These are phyloP conservation scores for Drosophila pallidifrons DNA, from an alignment of 1,140 invertebrate species.

Conservation along the genomic window DNA sequence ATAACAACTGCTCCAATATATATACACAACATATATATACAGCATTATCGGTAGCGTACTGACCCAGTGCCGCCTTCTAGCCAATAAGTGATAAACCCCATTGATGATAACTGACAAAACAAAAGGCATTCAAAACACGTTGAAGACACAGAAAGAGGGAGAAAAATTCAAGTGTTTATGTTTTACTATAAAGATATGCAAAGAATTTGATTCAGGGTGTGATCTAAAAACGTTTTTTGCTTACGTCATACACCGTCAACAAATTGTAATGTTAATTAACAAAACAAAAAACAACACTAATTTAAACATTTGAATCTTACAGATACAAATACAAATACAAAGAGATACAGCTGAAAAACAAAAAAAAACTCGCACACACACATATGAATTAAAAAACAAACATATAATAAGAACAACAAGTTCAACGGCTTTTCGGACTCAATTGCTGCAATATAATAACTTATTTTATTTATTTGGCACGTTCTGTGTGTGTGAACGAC, in stretches of 20 bases:
- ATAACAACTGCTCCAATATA: conserved; percentile 6
- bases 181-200: background rate
- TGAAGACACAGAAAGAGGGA: background rate
- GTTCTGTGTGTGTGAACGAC: conserved; percentile 61
- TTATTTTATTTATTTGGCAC: conserved; percentile 63
- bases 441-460: conserved; percentile 51
- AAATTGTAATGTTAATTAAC: conserved; percentile 1
- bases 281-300: background rate
- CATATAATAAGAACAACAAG: conserved; percentile 41
- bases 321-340: conserved; percentile 5
- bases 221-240: conserved; percentile 9
- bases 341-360: conserved; percentile 3
- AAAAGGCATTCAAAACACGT: background rate
- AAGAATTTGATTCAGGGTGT: background rate
- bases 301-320: conserved; percentile 12
- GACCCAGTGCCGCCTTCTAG: conserved; percentile 23
- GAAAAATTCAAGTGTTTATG: background rate
- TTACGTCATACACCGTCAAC: conserved; percentile 35
- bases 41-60: conserved; percentile 11
- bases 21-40: background rate
- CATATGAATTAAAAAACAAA: background rate
- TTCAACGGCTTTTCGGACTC: conserved; percentile 57
- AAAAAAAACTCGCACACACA: conserved; percentile 31
- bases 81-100: conserved; percentile 19
- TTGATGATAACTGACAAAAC: conserved; percentile 35